A percentile compares a stretch with the other conserved stretches of the same genome.
phyloP scores from a whole-genome alignment of 1,140 invertebrate genomes.

The Apolygus lucorum region DNA sequence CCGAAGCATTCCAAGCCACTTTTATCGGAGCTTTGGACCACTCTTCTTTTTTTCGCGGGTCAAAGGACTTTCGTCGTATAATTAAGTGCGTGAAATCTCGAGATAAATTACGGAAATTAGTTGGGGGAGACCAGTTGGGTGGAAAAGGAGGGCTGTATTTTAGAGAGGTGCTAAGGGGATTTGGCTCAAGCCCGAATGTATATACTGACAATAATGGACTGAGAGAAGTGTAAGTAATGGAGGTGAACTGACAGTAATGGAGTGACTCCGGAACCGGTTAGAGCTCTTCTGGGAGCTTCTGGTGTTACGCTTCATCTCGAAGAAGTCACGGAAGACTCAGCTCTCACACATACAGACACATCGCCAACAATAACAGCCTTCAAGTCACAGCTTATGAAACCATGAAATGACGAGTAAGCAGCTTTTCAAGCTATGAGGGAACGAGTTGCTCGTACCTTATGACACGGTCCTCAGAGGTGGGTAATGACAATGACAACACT shows the following conservation, averaged over 20 bases:
- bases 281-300: background rate
- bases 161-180: background rate
- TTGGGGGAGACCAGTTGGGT: background rate
- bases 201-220: constrained; percentile 1
- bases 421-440: too few species aligned
- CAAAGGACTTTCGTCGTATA: constrained; percentile 1
- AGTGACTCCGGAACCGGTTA: background rate
- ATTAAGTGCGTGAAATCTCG: constrained; percentile 1
- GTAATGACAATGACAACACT: too few species aligned
- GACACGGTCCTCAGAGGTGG: too few species aligned
- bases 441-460: too few species aligned
- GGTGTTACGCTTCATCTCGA: background rate
- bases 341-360: too few species aligned
- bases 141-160: background rate
- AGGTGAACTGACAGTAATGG: background rate
- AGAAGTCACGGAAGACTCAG: too few species aligned
- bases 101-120: background rate
- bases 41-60: background rate
- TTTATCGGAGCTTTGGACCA: background rate
- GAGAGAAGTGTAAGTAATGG: background rate
- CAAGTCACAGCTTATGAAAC: too few species aligned
- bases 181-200: background rate
- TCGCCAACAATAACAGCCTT: too few species aligned
- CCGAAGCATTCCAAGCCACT: background rate
- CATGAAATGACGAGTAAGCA: too few species aligned